Conservation (phyloP, 2,888 invertebrate species). For the Cylindroiulus punctatus region DNA sequence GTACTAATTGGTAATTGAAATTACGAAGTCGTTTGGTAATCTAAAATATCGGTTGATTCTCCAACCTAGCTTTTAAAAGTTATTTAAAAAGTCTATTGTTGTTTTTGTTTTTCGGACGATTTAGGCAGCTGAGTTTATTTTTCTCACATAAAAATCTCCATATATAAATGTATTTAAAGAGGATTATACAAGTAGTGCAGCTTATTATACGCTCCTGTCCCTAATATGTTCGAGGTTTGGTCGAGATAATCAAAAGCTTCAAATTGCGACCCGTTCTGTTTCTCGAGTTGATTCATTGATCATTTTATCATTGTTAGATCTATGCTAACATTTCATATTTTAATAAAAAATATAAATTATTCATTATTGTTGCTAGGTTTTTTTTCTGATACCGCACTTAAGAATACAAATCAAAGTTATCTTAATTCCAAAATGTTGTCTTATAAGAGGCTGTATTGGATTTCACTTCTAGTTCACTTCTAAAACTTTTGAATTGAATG, state of each 20-base stretch:
- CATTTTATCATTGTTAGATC: conserved; percentile 17
- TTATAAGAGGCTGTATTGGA: too few species aligned
- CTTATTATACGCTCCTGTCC: not conserved
- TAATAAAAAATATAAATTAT: conserved; percentile 47
- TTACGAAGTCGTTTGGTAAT: not conserved
- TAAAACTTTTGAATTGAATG: too few species aligned
- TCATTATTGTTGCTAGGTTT: not conserved
- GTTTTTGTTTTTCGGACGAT: not conserved
- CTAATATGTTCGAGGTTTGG: not conserved
- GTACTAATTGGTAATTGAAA: not conserved
- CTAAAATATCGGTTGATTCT: conserved; percentile 11
- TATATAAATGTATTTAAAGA: conserved; percentile 28
- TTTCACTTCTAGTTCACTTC: too few species aligned
- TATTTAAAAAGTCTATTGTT: not conserved
- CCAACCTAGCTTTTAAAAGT: conserved; percentile 1
- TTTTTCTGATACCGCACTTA: too few species aligned
- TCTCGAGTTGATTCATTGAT: conserved; percentile 32
- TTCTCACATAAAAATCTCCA: conserved; percentile 24
- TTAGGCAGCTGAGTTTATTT: conserved; percentile 37
- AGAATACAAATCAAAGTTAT: too few species aligned
- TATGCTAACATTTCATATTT: conserved; percentile 33
- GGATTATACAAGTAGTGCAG: conserved; percentile 28
- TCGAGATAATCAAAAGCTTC: not conserved
- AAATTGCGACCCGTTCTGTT: not conserved
- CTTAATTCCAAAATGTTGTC: too few species aligned